A percentile compares a stretch with the other conserved stretches of the same genome.
phyloP scores from a whole-genome alignment of 2,113 vertebrate genomes.

The Sula dactylatra region DNA sequence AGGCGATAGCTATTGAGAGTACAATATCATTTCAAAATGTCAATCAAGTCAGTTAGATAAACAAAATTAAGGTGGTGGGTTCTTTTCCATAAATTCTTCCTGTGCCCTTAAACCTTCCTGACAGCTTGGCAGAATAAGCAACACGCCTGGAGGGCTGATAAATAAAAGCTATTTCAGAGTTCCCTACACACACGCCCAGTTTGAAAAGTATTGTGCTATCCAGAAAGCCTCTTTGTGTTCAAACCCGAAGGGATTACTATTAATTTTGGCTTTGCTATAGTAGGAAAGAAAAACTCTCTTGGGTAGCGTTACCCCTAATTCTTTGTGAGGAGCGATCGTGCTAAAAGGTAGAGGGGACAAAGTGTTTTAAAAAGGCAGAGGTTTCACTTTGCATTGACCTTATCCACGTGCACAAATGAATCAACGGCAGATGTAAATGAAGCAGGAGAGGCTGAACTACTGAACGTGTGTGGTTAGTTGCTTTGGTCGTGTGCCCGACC shows the following conservation, averaged over 20 bases:
- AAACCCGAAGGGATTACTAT: background rate
- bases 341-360: background rate
- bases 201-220: background rate
- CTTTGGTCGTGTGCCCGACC: background rate
- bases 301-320: background rate
- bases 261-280: background rate
- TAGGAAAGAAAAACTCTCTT: background rate
- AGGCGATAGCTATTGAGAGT: background rate
- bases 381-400: background rate
- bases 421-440: background rate
- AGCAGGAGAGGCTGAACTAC: background rate
- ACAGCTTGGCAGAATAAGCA: background rate
- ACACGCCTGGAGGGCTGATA: background rate
- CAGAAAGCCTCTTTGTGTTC: background rate
- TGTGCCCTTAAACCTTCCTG: background rate
- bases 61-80: background rate
- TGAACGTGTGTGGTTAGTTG: background rate
- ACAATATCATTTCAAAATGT: background rate
- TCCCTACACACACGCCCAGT: rapidly evolving
- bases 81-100: background rate
- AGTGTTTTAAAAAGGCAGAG: background rate
- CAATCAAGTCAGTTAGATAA: background rate
- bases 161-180: background rate
- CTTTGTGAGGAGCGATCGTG: rapidly evolving
- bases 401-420: background rate